Base-by-base conservation (phyloP, 2,888 invertebrate species). In the Netelia virgata region DNA sequence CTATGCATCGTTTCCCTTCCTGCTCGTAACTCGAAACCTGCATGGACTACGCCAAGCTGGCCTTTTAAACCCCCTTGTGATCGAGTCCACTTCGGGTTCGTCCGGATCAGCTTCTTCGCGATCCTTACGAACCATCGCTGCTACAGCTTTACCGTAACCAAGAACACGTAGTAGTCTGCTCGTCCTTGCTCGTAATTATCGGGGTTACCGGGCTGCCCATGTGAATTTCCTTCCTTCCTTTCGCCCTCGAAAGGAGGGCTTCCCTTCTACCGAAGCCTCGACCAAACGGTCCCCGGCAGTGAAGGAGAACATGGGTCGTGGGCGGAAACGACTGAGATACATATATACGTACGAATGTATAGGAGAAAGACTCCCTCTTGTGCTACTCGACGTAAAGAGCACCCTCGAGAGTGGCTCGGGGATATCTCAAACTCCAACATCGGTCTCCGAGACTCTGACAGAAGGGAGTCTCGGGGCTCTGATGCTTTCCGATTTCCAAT, bases 141-240 rank as follows among this genome's bases (percentile, higher is more conserved):
- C 16, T 66, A 6, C 18, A 61, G 66, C 47, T 36, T 20, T 16
- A 43, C 47, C 14, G 28, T 23, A 59, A 20, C 63, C 16, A 16
- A 50, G 43, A 5, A 43, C 14, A 53, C 43, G 55, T 18, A 36
- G 14, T 10, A 41, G 41, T 53, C 20, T 20, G 53, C 36, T 66
- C 47, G 18, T 53, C 47, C 50, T 69, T 63, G 61, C 68, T 69
- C 28, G 69, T 81, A 75, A 81, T 81, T 81, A 81, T 81, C 75
- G 75, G 41, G 18, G 64, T 55, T 18, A 68, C 16, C 63, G n/a
- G 59, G 43, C 63, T 55, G 10, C 70, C 43, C 69, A 55, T 68
- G 43, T 28, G 57, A 69, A 61, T 36, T 73, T 23, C 66, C 28
- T 16, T 41, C 10, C 68, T 41, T 47, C 47, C 74, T 36, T 57